Base-by-base conservation (phyloP, 2,888 invertebrate genomes). In the Zele albiditarsus region DNA sequence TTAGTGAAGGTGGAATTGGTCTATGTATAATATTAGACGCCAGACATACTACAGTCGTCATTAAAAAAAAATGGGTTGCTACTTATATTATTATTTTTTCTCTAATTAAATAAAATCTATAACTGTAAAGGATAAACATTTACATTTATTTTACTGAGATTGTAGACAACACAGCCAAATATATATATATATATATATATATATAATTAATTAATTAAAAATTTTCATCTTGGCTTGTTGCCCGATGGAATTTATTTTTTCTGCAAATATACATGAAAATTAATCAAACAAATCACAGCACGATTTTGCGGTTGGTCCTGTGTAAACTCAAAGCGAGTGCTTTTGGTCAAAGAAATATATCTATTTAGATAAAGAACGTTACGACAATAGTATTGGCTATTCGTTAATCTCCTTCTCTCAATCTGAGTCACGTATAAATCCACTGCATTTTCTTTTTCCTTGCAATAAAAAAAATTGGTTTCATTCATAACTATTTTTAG, bases 241-340 rank as follows among this genome's bases (percentile, higher is more conserved):
- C 23, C 23, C 4, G 20, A 8, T 23, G n/a, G 3, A n/a, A 16
- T 3, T 46, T 46, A n/a, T 38, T 2, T 46, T n/a, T 46, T 46
- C 0, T 46, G n/a, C 20, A 53, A 53, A 53, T 53, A 53, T 53
- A 53, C 8, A 23, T n/a, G 20, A 6, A n/a, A 46, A 46, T n/a
- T 5, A 46, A n/a, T 53, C 8, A 53, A 20, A 20, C 8, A 53
- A 42, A 20, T 53, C 53, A 23, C 23, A n/a, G 16, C 20, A 53
- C n/a, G 53, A 53, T 53, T 53, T 53, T 53, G 20, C 8, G 53
- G 20, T 23, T 53, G 46, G n/a, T 53, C 53, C 53, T 53, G 53
- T 20, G 20, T 20, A 20, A 53, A 20, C 53, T 53, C 53, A 20
- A 6, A 46, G 14, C n/a, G 0, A 53, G 10, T 20, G 23, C 16